These are phyloP conservation scores for Nasonia longicornis DNA, from an alignment of 1,140 invertebrate species.

Conservation along the genomic window DNA sequence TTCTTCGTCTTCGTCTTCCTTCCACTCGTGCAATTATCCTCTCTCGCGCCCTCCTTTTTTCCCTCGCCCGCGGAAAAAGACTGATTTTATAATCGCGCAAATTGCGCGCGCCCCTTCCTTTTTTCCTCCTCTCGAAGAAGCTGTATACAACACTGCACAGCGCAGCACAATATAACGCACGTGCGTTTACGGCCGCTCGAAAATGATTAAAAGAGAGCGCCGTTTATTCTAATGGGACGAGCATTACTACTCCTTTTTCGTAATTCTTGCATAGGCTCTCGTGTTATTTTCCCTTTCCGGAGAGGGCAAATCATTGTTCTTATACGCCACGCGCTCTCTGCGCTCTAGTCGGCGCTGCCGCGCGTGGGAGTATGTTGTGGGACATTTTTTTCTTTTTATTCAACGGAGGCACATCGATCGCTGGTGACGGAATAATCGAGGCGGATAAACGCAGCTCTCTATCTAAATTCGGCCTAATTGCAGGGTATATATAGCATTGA, in stretches of 20 bases:
- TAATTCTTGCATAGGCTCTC: background rate
- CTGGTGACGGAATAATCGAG: too few species aligned
- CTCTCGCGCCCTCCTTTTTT: conserved; percentile 2
- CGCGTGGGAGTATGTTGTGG: background rate
- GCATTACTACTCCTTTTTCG: conserved; percentile 13
- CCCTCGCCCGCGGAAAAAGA: conserved; percentile 3
- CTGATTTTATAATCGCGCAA: conserved; percentile 37
- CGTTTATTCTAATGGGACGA: conserved; percentile 31
- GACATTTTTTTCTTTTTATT: background rate
- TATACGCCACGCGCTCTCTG: background rate
- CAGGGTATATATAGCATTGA: background rate
- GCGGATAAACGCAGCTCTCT: background rate
- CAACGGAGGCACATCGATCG: background rate
- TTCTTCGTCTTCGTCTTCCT: conserved; percentile 11
- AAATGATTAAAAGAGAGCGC: conserved; percentile 34
- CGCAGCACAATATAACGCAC: background rate
- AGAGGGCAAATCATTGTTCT: conserved; percentile 22
- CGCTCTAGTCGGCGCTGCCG: too few species aligned
- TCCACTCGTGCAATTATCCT: conserved; percentile 12
- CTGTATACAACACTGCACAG: background rate
- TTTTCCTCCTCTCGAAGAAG: background rate
- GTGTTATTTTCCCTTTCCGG: background rate
- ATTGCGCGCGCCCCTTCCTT: background rate
- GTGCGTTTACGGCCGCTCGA: background rate
- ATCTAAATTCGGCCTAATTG: background rate